Base-by-base conservation (phyloP, 1,140 invertebrate species). In the Anastrepha ludens region DNA sequence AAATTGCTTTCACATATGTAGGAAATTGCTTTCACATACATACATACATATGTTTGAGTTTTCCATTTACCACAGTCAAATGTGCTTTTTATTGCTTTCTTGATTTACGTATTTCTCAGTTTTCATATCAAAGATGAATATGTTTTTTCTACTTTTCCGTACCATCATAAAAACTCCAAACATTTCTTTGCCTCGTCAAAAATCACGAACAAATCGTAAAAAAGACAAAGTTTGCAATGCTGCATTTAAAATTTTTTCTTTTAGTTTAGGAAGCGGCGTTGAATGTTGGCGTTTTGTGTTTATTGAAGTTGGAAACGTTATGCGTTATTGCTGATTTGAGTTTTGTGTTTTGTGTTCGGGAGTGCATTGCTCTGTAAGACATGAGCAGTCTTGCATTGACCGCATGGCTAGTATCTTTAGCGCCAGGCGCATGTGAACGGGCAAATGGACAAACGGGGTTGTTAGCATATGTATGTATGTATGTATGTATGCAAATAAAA, bases 361-460 rank as follows among this genome's bases (percentile, higher is more conserved):
- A 58, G 74, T 81, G 74, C 74, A 81, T 81, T 81, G 74, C 74
- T 55, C 74, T 81, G 6, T 81, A n/a, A 81, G 44, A 81, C 20
- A 50, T 81, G 29, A 7, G 17, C 29, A 29, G 60, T 62, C 15
- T 62, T 67, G 64, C 74, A 50, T 55, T 41, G 74, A 9, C 74
- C n/a, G n/a, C 64, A 29, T 67, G 47, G 74, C 74, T 47, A 81
- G 17, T 55, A 41, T 81, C 47, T n/a, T n/a, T 55, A 81, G 74
- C 74, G 74, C 47, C 74, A 29, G 17, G 6, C 15, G 50, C 17
- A 55, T 81, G 47, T 39, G 17, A 74, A 39, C 41, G 0, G 39
- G 29, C 2, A 55, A 8, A 55, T 29, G 29, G 29, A 29, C 29
- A 29, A 29, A 29, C 29, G 29, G 29, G 29, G 29, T 29, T 29